A percentile compares a stretch with the other conserved stretches of the same genome.
These are phyloP conservation scores for Ischnura elegans DNA, from an alignment of 2,888 invertebrate genomes.

Conservation along the genomic window DNA sequence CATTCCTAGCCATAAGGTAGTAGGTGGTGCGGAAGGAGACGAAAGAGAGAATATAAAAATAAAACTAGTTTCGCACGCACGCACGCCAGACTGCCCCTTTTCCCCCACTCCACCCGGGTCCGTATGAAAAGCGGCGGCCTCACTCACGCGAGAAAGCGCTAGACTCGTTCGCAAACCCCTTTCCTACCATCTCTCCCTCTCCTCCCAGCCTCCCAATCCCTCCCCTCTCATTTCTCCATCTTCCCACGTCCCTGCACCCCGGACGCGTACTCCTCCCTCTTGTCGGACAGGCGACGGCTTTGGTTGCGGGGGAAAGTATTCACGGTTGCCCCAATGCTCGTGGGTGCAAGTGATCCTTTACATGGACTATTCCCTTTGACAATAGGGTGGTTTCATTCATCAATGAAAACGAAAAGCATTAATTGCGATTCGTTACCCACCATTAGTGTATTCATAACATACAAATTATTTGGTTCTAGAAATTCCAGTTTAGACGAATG, in stretches of 20 bases:
- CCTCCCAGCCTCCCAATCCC: background rate
- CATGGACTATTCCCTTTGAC: too few species aligned
- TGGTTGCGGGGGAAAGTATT: background rate
- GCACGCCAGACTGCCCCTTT: background rate
- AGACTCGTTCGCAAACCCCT: background rate
- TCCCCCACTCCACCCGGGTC: too few species aligned
- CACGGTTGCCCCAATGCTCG: too few species aligned
- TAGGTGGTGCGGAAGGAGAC: background rate
- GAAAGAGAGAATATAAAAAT: too few species aligned
- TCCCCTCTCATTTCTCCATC: background rate
- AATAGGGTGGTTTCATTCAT: too few species aligned
- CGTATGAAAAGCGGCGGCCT: conserved; percentile 11
- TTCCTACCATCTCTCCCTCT: background rate
- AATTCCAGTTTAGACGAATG: too few species aligned
- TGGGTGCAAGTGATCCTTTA: too few species aligned
- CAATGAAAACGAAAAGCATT: too few species aligned
- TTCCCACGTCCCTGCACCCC: background rate
- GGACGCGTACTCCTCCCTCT: background rate
- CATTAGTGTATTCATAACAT: too few species aligned
- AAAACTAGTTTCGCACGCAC: conserved; percentile 20
- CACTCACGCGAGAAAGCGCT: conserved; percentile 20
- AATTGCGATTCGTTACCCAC: too few species aligned
- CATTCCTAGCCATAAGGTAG: too few species aligned
- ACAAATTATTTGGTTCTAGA: too few species aligned
- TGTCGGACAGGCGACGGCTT: background rate